Base-by-base conservation (phyloP, 2,113 vertebrate species). In the Centropristis striata region DNA sequence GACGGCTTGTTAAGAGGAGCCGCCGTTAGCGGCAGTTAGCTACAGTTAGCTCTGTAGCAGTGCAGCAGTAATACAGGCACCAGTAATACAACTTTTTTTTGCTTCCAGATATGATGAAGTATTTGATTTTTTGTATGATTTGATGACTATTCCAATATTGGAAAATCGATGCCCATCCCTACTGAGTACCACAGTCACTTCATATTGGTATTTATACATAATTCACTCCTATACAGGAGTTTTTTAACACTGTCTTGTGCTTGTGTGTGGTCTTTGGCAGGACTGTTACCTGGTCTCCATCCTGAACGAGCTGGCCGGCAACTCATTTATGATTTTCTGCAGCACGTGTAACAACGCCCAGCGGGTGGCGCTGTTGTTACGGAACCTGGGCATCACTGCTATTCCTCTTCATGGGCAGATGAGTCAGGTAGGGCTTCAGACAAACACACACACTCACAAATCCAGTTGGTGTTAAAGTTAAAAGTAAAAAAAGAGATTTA, bases 271-370 rank as follows among this genome's bases (percentile, higher is more conserved):
- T 70, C 20, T 25, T 20, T 75, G 18, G 14, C 87, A 99, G 98
- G 98, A 99, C 79, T 98, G 96, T 85, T 99, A 99, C 77, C 92
- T 99, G 88, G 98, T 99, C 75, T 99, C 98, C 84, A 97, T 99
- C 81, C 88, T 99, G 50, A 99, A 98, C 39, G 98, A 99, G 75
- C 88, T 99, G 89, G 98, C 98, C 2, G 98, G 98, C 6, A 99
- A 99, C 92, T 98, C 98, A 7, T 99, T 99, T 85, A 99, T 99
- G 88, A 96, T 99, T 81, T 99, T 99, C 95, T 99, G 98, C 81
- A 96, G 97, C 86, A 99, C 98, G 0, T 99, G 98, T 88, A 98
- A 97, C 90, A 98, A 95, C 10, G 97, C 98, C 70, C 98, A 99
- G 94, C 95, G 98, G 85, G 97, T 97, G 69, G 97, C 98, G 42